These are phyloP conservation scores for Synergus gifuensis DNA, from an alignment of 2,888 invertebrate genomes.

Conservation along the genomic window DNA sequence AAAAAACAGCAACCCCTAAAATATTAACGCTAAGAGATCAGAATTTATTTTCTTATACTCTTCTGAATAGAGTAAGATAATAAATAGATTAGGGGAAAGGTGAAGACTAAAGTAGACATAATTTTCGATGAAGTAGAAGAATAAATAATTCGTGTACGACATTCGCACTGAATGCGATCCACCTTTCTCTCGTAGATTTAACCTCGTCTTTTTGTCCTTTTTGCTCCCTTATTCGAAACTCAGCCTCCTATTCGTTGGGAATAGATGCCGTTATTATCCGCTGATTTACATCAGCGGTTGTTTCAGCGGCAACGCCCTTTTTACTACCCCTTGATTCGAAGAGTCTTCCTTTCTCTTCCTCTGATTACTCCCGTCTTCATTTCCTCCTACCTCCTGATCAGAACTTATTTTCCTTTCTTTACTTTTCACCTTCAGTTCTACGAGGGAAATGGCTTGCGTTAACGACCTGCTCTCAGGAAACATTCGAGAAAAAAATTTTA, in stretches of 20 bases:
- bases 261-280: slow-evolving; percentile 33
- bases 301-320: slow-evolving; percentile 35
- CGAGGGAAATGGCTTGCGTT: slow-evolving; percentile 31
- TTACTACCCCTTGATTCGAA: neutral
- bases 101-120: slow-evolving; percentile 17
- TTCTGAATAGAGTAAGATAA: neutral
- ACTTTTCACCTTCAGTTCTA: slow-evolving; percentile 35
- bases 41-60: neutral
- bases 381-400: slow-evolving; percentile 38
- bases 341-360: slow-evolving; percentile 26
- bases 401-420: slow-evolving; percentile 40
- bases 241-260: slow-evolving; percentile 25
- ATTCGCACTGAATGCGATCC: slow-evolving; percentile 36
- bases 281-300: slow-evolving; percentile 39
- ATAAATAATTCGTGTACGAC: slow-evolving; percentile 36
- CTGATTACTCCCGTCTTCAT: slow-evolving; percentile 39
- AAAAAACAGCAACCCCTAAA: neutral
- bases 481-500: slow-evolving; percentile 8
- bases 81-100: slow-evolving; percentile 14
- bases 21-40: slow-evolving; percentile 11
- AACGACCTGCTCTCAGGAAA: slow-evolving; percentile 18
- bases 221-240: slow-evolving; percentile 25
- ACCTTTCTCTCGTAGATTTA: slow-evolving; percentile 32
- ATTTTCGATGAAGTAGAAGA: slow-evolving; percentile 2
- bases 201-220: slow-evolving; percentile 7